Conservation (phyloP, 2,113 vertebrate species). For the Sceloporus tristichus region DNA sequence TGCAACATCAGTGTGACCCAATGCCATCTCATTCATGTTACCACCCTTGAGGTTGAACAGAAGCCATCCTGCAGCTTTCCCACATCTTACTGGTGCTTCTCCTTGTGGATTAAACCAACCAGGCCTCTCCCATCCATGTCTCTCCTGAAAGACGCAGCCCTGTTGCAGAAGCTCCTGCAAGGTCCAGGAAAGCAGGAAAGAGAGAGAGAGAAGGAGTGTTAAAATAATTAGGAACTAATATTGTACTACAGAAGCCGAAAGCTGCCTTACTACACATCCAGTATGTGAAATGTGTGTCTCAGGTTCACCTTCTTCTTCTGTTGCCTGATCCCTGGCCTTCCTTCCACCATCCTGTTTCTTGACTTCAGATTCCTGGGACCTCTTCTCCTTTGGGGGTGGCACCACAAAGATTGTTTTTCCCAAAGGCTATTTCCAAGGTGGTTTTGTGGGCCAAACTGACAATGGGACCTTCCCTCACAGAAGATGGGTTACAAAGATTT, state of each 20-base stretch:
- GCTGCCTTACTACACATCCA: too few species aligned
- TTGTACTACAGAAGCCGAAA: too few species aligned
- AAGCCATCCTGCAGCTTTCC: rapidly evolving
- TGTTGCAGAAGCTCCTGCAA: slow-evolving; percentile 86
- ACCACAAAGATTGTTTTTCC: not conserved
- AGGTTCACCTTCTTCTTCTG: too few species aligned
- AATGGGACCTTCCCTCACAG: too few species aligned
- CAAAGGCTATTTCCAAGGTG: too few species aligned
- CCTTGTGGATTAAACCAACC: slow-evolving; percentile 90
- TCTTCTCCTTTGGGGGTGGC: not conserved
- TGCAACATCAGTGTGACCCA: too few species aligned
- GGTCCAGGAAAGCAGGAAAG: rapidly evolving
- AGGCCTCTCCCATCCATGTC: slow-evolving; percentile 96
- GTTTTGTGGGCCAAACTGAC: too few species aligned
- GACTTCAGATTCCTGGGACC: not conserved
- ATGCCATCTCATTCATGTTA: too few species aligned
- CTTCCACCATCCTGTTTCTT: not conserved
- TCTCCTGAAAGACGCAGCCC: slow-evolving; percentile 96
- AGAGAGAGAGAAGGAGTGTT: not conserved
- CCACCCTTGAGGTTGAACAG: not conserved
- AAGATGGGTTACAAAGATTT: too few species aligned
- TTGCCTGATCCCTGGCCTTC: too few species aligned
- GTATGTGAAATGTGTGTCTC: too few species aligned
- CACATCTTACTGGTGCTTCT: slow-evolving; percentile 84
- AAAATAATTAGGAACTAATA: not conserved